These are phyloP conservation scores for Ochotona princeps DNA, from an alignment of 2,113 vertebrate species.

Conservation along the genomic window DNA sequence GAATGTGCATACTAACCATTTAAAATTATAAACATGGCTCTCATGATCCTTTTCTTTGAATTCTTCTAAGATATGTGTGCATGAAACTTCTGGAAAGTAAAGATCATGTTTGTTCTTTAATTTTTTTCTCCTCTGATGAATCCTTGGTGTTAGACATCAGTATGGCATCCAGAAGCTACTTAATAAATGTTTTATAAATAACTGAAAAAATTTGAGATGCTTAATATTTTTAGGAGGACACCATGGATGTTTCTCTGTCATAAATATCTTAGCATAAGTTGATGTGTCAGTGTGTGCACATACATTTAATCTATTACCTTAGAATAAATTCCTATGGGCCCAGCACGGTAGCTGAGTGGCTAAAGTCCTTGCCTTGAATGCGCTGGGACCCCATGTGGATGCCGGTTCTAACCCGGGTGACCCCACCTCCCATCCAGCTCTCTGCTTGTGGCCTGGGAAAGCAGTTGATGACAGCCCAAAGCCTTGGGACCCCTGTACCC, in stretches of 20 bases:
- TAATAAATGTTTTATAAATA: background rate
- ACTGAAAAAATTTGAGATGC: background rate
- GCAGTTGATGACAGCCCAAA: too few species aligned
- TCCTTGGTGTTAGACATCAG: background rate
- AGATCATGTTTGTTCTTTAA: background rate
- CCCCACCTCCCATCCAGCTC: too few species aligned
- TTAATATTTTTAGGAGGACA: background rate
- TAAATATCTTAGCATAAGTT: background rate
- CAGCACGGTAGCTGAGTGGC: too few species aligned
- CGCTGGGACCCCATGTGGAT: too few species aligned
- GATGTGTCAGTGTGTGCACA: background rate
- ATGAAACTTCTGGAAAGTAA: constrained; percentile 5
- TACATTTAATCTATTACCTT: background rate
- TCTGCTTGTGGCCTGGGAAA: too few species aligned
- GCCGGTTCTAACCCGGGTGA: too few species aligned
- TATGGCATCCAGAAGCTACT: background rate
- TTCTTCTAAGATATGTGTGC: background rate
- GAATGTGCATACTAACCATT: background rate
- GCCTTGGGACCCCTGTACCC: too few species aligned
- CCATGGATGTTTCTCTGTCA: background rate
- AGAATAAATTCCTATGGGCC: background rate
- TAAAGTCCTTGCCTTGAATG: too few species aligned
- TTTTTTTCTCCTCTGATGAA: background rate
- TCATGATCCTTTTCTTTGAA: background rate
- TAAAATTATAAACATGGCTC: background rate